Conservation (phyloP, 2,113 vertebrate species). For the Eurypyga helias region DNA sequence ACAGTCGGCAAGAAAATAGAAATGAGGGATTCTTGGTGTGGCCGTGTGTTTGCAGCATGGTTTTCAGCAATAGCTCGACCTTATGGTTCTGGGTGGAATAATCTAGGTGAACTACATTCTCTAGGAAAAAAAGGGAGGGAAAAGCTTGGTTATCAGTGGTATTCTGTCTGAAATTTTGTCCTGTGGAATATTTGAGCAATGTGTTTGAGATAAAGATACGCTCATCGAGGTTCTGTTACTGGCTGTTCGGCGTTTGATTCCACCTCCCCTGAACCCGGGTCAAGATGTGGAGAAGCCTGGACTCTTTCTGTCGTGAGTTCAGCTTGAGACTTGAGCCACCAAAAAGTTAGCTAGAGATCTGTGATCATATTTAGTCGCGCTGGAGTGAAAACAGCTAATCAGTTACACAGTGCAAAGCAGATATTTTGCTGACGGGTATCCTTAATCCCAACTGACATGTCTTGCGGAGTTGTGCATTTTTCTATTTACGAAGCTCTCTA, state of each 20-base stretch:
- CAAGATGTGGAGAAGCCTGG: neutral
- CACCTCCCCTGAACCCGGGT: neutral
- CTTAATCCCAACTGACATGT: neutral
- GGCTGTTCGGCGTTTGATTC: neutral
- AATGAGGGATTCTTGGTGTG: neutral
- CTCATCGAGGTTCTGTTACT: neutral
- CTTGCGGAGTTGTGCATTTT: neutral
- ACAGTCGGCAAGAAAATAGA: neutral
- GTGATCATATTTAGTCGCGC: neutral
- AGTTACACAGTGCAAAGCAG: neutral
- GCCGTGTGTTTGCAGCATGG: neutral
- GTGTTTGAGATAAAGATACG: neutral
- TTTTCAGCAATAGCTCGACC: neutral
- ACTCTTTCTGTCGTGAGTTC: neutral
- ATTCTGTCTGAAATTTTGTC: neutral
- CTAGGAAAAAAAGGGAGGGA: fast-evolving
- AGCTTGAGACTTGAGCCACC: neutral
- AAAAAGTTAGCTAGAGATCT: neutral
- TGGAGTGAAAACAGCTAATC: neutral
- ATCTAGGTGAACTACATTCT: neutral
- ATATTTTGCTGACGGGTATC: neutral
- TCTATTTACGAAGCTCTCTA: neutral
- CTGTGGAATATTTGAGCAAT: neutral
- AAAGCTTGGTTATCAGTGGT: neutral
- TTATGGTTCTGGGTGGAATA: neutral